phyloP scores from a whole-genome alignment of 2,797 vertebrate genomes.

The Sebastes ruberrimus region DNA sequence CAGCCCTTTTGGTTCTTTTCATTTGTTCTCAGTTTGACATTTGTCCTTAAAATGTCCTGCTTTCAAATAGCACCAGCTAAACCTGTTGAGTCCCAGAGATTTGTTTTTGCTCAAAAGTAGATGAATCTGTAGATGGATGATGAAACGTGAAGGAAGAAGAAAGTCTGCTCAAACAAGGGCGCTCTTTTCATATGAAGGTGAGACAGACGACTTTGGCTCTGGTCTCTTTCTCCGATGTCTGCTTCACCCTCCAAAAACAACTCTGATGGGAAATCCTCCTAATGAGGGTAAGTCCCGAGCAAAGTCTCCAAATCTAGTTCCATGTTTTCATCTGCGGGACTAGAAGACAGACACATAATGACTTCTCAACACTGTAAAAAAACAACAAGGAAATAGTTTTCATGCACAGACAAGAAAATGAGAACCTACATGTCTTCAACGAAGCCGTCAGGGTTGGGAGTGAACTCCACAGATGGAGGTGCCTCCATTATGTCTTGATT shows the following conservation, averaged over 20 bases:
- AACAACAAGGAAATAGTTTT: neutral
- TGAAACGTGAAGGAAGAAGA: neutral
- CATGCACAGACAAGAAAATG: neutral
- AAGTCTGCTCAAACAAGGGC: neutral
- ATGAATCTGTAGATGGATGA: neutral
- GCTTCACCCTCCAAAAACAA: neutral
- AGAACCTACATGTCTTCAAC: constrained; percentile 43
- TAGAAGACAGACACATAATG: constrained; percentile 37
- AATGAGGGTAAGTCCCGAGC: constrained; percentile 14
- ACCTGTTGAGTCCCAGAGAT: constrained; percentile 1
- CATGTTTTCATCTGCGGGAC: neutral
- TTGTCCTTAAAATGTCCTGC: neutral
- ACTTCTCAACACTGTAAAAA: neutral
- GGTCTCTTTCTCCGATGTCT: neutral
- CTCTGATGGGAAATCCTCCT: neutral
- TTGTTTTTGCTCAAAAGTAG: neutral
- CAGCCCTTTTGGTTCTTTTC: neutral
- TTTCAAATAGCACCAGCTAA: neutral
- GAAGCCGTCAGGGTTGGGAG: neutral
- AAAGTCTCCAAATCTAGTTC: constrained; percentile 42
- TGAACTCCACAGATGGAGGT: constrained; percentile 6
- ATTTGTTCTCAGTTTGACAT: neutral
- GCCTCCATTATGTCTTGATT: constrained; percentile 27
- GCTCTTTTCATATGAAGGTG: neutral
- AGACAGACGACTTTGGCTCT: neutral